phyloP scores from a whole-genome alignment of 2,797 vertebrate genomes.

The Parauchenoglanis punctatus region DNA sequence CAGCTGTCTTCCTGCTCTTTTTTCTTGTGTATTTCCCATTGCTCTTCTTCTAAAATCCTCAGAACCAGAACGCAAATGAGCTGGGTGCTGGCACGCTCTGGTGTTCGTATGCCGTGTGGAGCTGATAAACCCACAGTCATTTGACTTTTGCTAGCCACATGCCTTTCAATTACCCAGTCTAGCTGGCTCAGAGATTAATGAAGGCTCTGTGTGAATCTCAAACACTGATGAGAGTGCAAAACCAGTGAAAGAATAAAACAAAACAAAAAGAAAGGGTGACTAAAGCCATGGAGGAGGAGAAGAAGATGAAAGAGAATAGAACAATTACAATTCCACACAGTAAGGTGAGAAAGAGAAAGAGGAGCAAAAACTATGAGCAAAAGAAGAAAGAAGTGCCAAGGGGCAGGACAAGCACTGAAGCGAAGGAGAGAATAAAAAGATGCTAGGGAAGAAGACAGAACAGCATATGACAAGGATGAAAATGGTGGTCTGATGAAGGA shows the following conservation, averaged over 20 bases:
- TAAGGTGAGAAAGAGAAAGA: not conserved
- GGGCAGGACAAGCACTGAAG: constrained; percentile 12
- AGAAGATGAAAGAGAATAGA: not conserved
- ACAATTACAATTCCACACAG: not conserved
- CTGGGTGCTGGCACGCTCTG: constrained; percentile 38
- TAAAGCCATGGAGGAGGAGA: not conserved
- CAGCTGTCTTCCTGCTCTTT: not conserved
- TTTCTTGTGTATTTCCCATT: not conserved
- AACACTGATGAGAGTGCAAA: constrained; percentile 36
- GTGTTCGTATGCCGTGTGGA: constrained; percentile 34
- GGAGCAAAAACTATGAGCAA: not conserved
- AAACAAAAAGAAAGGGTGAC: not conserved
- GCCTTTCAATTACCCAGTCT: constrained; percentile 61
- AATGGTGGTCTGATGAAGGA: constrained; percentile 43
- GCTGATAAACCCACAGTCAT: constrained; percentile 54
- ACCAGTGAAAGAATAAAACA: constrained; percentile 23
- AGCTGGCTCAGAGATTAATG: constrained; percentile 57
- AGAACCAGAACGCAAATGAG: constrained; percentile 27
- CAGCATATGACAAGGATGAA: constrained; percentile 31
- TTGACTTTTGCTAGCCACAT: constrained; percentile 57
- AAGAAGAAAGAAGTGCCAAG: not conserved
- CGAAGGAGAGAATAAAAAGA: constrained; percentile 17
- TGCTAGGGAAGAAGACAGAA: constrained; percentile 27
- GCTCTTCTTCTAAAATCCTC: not conserved
- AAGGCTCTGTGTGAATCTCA: constrained; percentile 51